Evolutionary conservation across 2,113 vertebrate species (phyloP).

Genomic region (Rhea americana): DNA sequence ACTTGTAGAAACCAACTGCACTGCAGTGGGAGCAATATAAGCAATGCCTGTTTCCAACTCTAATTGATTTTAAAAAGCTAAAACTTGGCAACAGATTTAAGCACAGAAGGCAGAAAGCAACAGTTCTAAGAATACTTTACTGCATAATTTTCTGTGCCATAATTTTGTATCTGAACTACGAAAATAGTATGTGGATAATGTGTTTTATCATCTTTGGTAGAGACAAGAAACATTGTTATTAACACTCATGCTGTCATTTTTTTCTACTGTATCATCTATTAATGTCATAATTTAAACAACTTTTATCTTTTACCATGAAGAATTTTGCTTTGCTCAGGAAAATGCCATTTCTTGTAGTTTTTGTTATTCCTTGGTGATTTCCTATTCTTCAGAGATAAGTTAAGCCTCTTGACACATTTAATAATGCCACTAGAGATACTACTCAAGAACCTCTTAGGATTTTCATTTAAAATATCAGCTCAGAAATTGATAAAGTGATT

Average conservation of each 20-base stretch:
- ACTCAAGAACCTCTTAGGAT: background rate
- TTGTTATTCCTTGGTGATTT: background rate
- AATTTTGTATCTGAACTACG: conserved; percentile 5
- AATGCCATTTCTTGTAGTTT: background rate
- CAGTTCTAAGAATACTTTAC: background rate
- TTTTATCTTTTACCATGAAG: background rate
- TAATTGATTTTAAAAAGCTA: conserved; percentile 28
- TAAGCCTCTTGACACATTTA: background rate
- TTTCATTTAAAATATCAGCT: background rate
- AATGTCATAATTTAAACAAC: background rate
- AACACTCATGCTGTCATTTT: background rate
- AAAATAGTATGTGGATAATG: background rate
- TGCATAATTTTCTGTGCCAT: conserved; percentile 30
- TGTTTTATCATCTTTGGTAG: background rate
- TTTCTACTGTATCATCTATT: background rate
- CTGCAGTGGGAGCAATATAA: background rate
- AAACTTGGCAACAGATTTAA: background rate
- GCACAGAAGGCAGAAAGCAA: background rate
- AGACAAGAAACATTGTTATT: background rate
- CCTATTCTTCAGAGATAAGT: background rate
- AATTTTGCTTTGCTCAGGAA: background rate
- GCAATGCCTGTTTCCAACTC: background rate
- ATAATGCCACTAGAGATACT: background rate
- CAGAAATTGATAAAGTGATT: background rate
- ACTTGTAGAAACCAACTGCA: background rate